Base-by-base conservation (phyloP, 2,113 vertebrate genomes). In the Colaptes auratus region DNA sequence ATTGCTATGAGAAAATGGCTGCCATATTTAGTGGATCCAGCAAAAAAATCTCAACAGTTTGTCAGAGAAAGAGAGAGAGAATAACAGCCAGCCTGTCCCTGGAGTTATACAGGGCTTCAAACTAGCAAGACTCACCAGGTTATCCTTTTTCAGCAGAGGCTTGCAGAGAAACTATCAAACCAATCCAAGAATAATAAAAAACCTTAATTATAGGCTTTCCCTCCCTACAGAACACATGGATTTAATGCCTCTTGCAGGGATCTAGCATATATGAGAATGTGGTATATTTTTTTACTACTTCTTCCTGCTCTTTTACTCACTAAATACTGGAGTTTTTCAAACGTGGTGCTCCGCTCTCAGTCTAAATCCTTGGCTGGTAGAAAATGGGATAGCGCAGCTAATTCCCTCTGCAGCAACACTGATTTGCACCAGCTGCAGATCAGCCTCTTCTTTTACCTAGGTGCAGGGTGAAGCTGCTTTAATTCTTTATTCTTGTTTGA, bases 141-240 rank as follows among this genome's bases (percentile, higher is more conserved):
- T 85, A 91, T 92, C 60, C 23, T 80, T 89, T 71, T 86, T 67
- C 69, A 92, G 61, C n/a, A 77, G 42, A 78, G 53, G 21, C 71
- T 89, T 90, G 48, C 31, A 65, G 44, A 44, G 58, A 69, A 90
- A 74, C 24, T 50, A 56, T 86, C 69, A 86, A 89, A 7, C 27
- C 79, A 92, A 78, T 71, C 48, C 39, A 72, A 64, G 76, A 92
- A 83, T 36, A 91, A 86, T 78, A 91, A 78, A 78, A 91, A 86
- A 30, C 1, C 0, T 78, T 83, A 86, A 80, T 86, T 90, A 55
- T 6, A 86, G 85, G 31, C 59, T 85, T 95, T 81, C 53, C 81
- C 36, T 86, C 67, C 46, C 73, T 59, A 27, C 24, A 78, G 58
- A 91, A 81, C 56, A 82, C 24, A 13, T 4, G 59, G 58, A n/a